phyloP scores from a whole-genome alignment of 2,888 invertebrate genomes.

The Sacculina carcini region DNA sequence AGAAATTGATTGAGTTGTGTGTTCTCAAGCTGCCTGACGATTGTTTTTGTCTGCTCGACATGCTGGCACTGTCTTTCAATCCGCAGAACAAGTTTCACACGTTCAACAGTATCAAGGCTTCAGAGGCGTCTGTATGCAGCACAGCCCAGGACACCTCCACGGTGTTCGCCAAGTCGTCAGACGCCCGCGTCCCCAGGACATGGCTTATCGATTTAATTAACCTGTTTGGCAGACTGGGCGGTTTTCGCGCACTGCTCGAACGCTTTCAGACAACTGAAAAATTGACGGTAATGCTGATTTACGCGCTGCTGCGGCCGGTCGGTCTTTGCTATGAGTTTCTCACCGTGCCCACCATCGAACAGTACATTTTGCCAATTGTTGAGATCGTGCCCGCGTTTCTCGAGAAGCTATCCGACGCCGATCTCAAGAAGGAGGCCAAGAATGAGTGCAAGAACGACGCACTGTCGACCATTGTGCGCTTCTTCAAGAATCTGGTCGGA shows the following conservation, averaged over 20 bases:
- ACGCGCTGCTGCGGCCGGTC: constrained; percentile 62
- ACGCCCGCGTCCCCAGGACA: constrained; percentile 61
- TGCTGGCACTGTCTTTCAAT: constrained; percentile 77
- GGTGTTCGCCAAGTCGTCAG: constrained; percentile 42
- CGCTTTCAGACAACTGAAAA: constrained; percentile 52
- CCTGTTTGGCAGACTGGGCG: constrained; percentile 57
- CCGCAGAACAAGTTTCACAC: constrained; percentile 85
- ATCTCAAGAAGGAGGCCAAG: constrained; percentile 80
- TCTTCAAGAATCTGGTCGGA: constrained; percentile 62
- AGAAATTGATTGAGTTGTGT: constrained; percentile 70
- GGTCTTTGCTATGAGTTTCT: constrained; percentile 74
- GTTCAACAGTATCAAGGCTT: constrained; percentile 48
- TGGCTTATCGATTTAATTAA: constrained; percentile 93
- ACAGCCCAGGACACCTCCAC: constrained; percentile 35
- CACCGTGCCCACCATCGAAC: constrained; percentile 64
- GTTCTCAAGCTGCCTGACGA: constrained; percentile 61
- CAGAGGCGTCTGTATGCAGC: constrained; percentile 38
- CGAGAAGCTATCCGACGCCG: constrained; percentile 79
- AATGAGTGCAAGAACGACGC: constrained; percentile 88
- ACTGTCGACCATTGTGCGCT: constrained; percentile 75
- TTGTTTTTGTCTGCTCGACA: constrained; percentile 70
- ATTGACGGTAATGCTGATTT: constrained; percentile 46
- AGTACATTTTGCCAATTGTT: constrained; percentile 72
- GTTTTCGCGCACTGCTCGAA: constrained; percentile 59
- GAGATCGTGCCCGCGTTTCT: constrained; percentile 69